These are phyloP conservation scores for Antheraea mylitta DNA, from an alignment of 1,140 invertebrate genomes.

Conservation along the genomic window DNA sequence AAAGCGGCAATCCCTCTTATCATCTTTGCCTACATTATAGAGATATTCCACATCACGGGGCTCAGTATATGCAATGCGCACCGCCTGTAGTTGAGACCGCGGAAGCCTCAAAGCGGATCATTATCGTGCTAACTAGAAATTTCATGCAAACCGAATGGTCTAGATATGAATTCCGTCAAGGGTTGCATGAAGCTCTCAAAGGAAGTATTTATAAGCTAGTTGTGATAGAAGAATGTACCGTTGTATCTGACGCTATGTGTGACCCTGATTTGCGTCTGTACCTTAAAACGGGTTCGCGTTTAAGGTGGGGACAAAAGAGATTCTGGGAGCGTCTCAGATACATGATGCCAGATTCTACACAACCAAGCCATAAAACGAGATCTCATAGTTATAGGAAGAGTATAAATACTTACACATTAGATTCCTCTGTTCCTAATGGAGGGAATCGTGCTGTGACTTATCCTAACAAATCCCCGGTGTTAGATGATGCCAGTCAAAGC, in stretches of 20 bases:
- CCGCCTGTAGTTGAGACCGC: slow-evolving; percentile 91
- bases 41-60: slow-evolving; percentile 85
- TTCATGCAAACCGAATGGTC: slow-evolving; percentile 94
- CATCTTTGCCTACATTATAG: slow-evolving; percentile 93
- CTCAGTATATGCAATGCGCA: slow-evolving; percentile 85
- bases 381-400: slow-evolving; percentile 83
- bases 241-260: slow-evolving; percentile 87
- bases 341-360: slow-evolving; percentile 86
- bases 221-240: slow-evolving; percentile 88
- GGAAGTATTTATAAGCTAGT: slow-evolving; percentile 91
- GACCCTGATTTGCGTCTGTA: slow-evolving; percentile 94
- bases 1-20: slow-evolving; percentile 86
- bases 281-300: slow-evolving; percentile 88
- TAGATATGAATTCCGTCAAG: slow-evolving; percentile 89
- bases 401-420: slow-evolving; percentile 88
- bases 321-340: slow-evolving; percentile 96
- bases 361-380: slow-evolving; percentile 59
- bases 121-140: slow-evolving; percentile 90
- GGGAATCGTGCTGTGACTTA: slow-evolving; percentile 75
- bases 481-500: slow-evolving; percentile 73
- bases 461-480: slow-evolving; percentile 68
- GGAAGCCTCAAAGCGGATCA: slow-evolving; percentile 89
- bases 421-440: slow-evolving; percentile 81
- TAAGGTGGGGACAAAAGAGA: slow-evolving; percentile 93
- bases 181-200: slow-evolving; percentile 91